Percentiles rank a stretch among this genome's conserved stretches.
Evolutionary conservation across 2,797 vertebrate species (phyloP).

Genomic region (Parambassis ranga): DNA sequence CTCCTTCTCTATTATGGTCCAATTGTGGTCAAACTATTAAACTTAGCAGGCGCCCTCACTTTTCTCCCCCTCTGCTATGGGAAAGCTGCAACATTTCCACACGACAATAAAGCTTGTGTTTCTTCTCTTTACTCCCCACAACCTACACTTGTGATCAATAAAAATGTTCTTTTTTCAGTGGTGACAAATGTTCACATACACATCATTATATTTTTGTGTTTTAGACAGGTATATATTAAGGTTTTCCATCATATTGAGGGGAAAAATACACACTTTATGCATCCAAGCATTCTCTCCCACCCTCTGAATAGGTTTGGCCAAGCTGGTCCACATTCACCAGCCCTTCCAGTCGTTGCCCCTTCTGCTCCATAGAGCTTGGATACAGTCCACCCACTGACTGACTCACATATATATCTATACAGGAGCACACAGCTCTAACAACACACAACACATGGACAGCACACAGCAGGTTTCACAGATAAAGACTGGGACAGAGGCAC

Average conservation of each 20-base stretch:
- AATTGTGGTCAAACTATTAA: slow-evolving; percentile 52
- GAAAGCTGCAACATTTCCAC: slow-evolving; percentile 57
- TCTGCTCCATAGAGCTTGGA: slow-evolving; percentile 42
- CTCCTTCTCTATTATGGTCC: slow-evolving; percentile 18
- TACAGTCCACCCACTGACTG: slow-evolving; percentile 32
- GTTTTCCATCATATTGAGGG: not conserved
- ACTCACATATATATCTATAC: not conserved
- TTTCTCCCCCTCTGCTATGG: slow-evolving; percentile 28
- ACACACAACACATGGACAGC: slow-evolving; percentile 23
- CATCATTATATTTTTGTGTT: not conserved
- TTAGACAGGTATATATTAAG: not conserved
- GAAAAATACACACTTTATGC: slow-evolving; percentile 12
- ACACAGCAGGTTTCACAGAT: slow-evolving; percentile 53
- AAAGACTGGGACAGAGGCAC: slow-evolving; percentile 48
- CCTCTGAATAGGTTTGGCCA: slow-evolving; percentile 18
- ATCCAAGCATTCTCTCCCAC: slow-evolving; percentile 5
- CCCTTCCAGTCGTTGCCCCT: slow-evolving; percentile 4
- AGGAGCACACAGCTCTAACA: slow-evolving; percentile 9
- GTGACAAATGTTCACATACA: not conserved
- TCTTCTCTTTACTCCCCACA: not conserved
- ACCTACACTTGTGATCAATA: slow-evolving; percentile 33
- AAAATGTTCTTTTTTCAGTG: not conserved
- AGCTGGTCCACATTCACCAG: slow-evolving; percentile 26
- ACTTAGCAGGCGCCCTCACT: slow-evolving; percentile 36
- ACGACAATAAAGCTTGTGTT: slow-evolving; percentile 24